phyloP scores from a whole-genome alignment of 2,113 vertebrate species.

The Hippocampus zosterae region DNA sequence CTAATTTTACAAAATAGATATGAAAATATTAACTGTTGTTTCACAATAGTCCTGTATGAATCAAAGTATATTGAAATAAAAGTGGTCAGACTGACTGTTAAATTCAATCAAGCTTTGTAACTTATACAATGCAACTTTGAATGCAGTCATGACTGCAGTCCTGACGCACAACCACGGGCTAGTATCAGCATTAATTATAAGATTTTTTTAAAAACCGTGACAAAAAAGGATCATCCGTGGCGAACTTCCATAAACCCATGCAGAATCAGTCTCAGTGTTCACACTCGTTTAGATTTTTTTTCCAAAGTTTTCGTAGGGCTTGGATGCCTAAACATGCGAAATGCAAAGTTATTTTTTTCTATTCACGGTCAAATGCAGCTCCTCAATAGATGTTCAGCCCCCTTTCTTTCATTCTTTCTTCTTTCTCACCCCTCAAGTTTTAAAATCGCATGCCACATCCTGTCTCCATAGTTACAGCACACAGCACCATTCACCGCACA shows the following conservation, averaged over 20 bases:
- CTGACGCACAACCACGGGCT: neutral
- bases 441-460: slow-evolving; percentile 61
- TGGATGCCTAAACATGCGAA: slow-evolving; percentile 3
- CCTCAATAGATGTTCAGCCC: slow-evolving; percentile 24
- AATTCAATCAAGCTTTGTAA: no score
- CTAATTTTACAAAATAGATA: neutral
- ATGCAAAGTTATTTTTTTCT: slow-evolving; percentile 10
- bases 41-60: neutral
- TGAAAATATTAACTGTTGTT: neutral
- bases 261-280: neutral
- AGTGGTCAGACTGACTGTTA: neutral
- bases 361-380: slow-evolving; percentile 26
- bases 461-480: slow-evolving; percentile 71
- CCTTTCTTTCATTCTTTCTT: slow-evolving; percentile 33
- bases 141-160: neutral
- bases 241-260: neutral
- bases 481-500: slow-evolving; percentile 49
- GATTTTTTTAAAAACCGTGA: neutral
- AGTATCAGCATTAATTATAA: neutral
- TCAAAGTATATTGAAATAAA: neutral
- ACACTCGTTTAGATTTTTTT: neutral
- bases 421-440: slow-evolving; percentile 21
- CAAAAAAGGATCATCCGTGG: neutral
- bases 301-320: neutral
- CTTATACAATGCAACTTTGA: neutral